Evolutionary conservation across 2,888 invertebrate species (phyloP), one percentile per base, ranked within the genome.

Genomic region (Gryllus longicercus): DNA sequence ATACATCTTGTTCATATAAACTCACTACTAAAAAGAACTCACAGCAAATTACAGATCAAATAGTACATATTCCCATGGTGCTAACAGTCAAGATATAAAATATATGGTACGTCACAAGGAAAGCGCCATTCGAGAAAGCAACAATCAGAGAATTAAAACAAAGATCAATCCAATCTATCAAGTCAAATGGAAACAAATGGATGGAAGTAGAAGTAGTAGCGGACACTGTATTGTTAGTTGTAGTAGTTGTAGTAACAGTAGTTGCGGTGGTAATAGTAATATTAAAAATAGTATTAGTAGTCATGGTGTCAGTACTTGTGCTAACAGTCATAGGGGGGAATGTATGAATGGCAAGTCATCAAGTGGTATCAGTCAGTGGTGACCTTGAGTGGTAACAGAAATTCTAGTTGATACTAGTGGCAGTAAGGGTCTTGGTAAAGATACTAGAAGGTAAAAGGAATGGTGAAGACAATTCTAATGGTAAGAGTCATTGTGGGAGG

Each of bases 41-140:
- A 82, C 82, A 82, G 82, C 82, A 81, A 81, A 79, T 81, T 82
- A 82, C 81, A 82, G 82, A 82, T 81, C 23, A 82, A 82, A 82
- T 79, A 81, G 79, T 81, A 82, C 81, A 82, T 81, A 82, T 80
- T 81, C 82, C 82, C 80, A 83, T 81, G 81, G 82, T 83, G 82
- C 82, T 81, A 83, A 83, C 82, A 82, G 81, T 82, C 75, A 82
- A 80, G 63, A 76, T 25, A 25, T 63, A 79, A 81, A 82, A 82
- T 81, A 83, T 79, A 81, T 80, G 79, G 82, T 81, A 83, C 81
- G 89, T 89, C 89, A 90, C 89, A 90, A 90, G 89, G 88, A 90
- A 90, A 90, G 90, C 90, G 88, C 88, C 89, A 89, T 90, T 89
- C 90, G 89, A 89, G 63, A 63, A 89, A 90, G 90, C 90, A 89